A percentile compares a stretch with the other conserved stretches of the same genome.
Conservation (phyloP, 2,797 vertebrate species). For the Myotis myotis region DNA sequence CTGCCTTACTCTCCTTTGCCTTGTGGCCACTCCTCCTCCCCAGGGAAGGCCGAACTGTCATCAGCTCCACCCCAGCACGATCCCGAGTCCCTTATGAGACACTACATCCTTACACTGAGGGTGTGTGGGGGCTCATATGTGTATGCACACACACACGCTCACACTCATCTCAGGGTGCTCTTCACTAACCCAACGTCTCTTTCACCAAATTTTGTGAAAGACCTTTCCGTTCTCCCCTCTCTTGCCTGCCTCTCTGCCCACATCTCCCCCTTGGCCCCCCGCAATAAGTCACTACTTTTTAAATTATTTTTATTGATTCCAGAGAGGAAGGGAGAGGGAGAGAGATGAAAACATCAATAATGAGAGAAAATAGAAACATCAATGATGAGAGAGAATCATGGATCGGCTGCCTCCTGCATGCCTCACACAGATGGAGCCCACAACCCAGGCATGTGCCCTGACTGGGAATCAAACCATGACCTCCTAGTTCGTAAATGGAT, state of each 20-base stretch:
- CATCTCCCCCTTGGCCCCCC: neutral
- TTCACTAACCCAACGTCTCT: neutral
- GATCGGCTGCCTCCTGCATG: too few relatives aligned
- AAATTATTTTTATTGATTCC: too few relatives aligned
- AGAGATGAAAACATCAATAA: too few relatives aligned
- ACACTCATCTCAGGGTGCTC: neutral
- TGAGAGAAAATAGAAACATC: too few relatives aligned
- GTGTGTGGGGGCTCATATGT: accelerated
- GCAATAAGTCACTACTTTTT: too few relatives aligned
- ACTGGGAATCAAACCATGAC: too few relatives aligned
- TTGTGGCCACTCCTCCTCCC: neutral
- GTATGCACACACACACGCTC: accelerated
- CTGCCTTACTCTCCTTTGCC: neutral
- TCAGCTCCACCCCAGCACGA: accelerated
- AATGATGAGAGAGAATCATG: too few relatives aligned
- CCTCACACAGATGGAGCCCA: too few relatives aligned
- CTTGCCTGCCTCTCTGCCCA: neutral
- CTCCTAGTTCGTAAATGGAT: too few relatives aligned
- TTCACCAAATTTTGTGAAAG: neutral
- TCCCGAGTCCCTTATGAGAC: neutral
- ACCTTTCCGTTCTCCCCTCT: neutral
- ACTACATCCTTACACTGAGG: neutral
- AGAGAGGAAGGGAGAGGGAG: too few relatives aligned
- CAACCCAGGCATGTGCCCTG: too few relatives aligned
- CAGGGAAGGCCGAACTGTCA: neutral